A percentile compares a stretch with the other conserved stretches of the same genome.
phyloP scores from a whole-genome alignment of 2,797 vertebrate genomes.

The Vireo griseus region DNA sequence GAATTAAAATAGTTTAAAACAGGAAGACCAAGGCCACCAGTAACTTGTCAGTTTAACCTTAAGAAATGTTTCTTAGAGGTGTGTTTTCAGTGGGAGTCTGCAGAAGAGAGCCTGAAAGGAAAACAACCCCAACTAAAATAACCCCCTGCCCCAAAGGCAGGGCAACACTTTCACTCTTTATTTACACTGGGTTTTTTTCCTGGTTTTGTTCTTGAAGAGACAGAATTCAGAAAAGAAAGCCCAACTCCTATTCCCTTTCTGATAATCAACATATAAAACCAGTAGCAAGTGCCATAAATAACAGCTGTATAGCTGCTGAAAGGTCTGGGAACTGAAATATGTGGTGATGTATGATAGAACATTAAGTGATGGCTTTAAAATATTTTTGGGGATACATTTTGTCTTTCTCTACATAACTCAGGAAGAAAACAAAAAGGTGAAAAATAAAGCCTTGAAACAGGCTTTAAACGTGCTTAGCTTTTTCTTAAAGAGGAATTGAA shows the following conservation, averaged over 20 bases:
- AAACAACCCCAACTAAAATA: not conserved
- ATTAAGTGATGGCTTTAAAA: conserved; percentile 35
- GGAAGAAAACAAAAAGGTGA: not conserved
- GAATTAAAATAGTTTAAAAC: not conserved
- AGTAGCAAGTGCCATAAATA: conserved; percentile 22
- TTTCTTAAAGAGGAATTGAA: not conserved
- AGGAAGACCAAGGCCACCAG: not conserved
- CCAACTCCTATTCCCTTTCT: not conserved
- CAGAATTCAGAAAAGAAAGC: not conserved
- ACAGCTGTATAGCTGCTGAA: not conserved
- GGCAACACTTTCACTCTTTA: not conserved
- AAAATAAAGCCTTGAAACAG: not conserved
- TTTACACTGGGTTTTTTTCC: not conserved
- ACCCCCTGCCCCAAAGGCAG: not conserved
- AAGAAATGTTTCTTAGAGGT: not conserved
- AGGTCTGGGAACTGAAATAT: not conserved
- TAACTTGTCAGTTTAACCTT: not conserved
- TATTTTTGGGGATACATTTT: not conserved
- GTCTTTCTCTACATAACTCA: not conserved
- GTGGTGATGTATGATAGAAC: not conserved
- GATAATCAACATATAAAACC: conserved; percentile 34
- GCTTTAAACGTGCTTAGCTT: not conserved
- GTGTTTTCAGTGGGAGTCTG: not conserved
- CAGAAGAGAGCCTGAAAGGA: not conserved
- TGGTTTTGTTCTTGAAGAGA: conserved; percentile 22